Percentiles rank a stretch among this genome's conserved stretches.
Evolutionary conservation across 2,113 vertebrate species (phyloP).

Genomic region (Bettongia penicillata): DNA sequence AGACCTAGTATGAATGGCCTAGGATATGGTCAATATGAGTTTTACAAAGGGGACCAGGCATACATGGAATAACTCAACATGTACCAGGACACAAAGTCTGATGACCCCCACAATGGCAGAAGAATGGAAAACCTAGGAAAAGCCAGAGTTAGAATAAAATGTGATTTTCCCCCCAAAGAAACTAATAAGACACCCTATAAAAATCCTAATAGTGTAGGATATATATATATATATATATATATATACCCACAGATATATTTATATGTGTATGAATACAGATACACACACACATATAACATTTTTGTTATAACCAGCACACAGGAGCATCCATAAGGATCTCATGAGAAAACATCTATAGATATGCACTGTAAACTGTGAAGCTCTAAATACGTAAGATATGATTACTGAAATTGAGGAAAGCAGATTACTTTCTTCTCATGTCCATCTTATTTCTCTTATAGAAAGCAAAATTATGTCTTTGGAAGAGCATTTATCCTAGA

Average conservation of each 20-base stretch:
- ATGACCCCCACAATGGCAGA: conserved; percentile 91
- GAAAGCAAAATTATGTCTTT: too few relatives aligned
- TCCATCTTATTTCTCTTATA: too few relatives aligned
- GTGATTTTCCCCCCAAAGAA: conserved; percentile 76
- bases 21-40: conserved; percentile 96
- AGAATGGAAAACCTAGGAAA: conserved; percentile 97
- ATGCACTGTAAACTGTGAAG: background rate
- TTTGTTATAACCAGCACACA: background rate
- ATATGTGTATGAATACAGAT: background rate
- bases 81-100: conserved; percentile 97
- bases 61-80: conserved; percentile 99
- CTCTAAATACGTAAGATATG: background rate
- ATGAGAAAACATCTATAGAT: background rate
- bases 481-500: too few relatives aligned
- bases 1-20: conserved; percentile 96
- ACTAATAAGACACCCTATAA: conserved; percentile 79
- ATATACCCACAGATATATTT: background rate
- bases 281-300: background rate
- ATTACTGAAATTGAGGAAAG: too few relatives aligned
- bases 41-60: conserved; percentile 98
- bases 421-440: too few relatives aligned
- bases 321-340: background rate
- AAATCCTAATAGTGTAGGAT: conserved; percentile 80
- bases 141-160: conserved; percentile 71
- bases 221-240: background rate